These are phyloP conservation scores for Bubalus kerabau DNA, from an alignment of 2,113 vertebrate species.

Conservation along the genomic window DNA sequence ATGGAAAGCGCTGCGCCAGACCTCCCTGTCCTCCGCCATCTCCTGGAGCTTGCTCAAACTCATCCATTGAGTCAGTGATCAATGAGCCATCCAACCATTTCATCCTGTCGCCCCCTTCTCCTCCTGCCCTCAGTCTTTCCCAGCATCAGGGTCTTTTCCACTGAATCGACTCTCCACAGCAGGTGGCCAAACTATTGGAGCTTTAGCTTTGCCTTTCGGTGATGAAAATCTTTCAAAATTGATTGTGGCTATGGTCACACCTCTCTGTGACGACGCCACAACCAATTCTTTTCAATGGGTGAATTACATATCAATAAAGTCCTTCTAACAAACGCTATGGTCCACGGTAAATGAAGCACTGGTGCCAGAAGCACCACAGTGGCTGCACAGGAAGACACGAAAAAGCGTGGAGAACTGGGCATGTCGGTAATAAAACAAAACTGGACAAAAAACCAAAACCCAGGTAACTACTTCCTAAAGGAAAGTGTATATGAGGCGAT, in stretches of 20 bases:
- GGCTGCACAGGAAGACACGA: neutral
- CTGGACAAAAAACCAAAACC: neutral
- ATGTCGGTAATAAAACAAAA: neutral
- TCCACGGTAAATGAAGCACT: neutral
- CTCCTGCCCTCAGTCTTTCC: neutral
- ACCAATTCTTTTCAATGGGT: neutral
- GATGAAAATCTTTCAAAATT: neutral
- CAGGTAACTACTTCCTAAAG: neutral
- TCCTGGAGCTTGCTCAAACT: neutral
- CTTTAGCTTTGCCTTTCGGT: neutral
- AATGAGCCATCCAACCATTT: neutral
- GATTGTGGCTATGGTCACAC: neutral
- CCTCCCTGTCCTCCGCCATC: neutral
- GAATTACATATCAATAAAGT: neutral
- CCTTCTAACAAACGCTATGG: neutral
- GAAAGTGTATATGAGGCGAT: too few species aligned
- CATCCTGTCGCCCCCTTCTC: neutral
- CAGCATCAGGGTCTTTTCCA: neutral
- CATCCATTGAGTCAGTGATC: neutral
- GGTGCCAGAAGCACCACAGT: neutral
- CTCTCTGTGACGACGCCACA: neutral
- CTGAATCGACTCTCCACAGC: neutral
- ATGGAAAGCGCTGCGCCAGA: fast-evolving
- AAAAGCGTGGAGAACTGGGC: neutral
- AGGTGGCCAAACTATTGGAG: neutral